Evolutionary conservation across 2,113 vertebrate species (phyloP), one percentile per base, ranked within the genome.

Genomic region (Patagioenas fasciata): DNA sequence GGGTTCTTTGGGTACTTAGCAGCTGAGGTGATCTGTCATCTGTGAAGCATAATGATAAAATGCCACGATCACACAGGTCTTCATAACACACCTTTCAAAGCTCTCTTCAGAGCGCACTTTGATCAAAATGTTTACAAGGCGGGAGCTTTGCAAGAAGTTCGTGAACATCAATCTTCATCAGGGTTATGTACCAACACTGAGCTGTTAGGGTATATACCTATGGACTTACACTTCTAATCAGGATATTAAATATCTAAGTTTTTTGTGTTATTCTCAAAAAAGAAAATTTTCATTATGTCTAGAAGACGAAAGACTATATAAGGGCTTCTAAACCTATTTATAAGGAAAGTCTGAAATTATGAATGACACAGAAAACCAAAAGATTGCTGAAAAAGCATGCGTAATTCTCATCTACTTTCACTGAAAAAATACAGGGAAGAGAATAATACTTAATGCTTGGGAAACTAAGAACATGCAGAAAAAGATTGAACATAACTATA

Each of bases 21-120:
- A 91, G 72, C 75, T 60, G 83, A 92, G 89, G 89, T 84, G 83
- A 95, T 95, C 65, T 93, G 69, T 93, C 83, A 86, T 38, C 80
- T 78, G 69, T 87, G 93, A 95, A 89, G 69, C 38, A 20, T 0
- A 3, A 85, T 53, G 91, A 87, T 95, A 69, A 87, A 95, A 92
- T 5, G 3, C 91, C 57, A 17, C 7, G 24, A 94, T 91, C 94
- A 92, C 78, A 81, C 57, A 29, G 61, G 73, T 77, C 89, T 94
- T 92, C 89, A 69, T n/a, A 93, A 95, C 67, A 53, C 80, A 65
- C 50, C 87, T 87, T 82, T 57, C 57, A 96, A 92, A 94, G 80
- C 32, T 6, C 50, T 91, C 81, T 81, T 84, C 70, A 53, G 78
- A 88, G 80, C 6, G 2, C 19, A 47, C 93, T 94, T 97, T 81